Base-by-base conservation (phyloP, 2,888 invertebrate genomes). In the Baccha elongata region DNA sequence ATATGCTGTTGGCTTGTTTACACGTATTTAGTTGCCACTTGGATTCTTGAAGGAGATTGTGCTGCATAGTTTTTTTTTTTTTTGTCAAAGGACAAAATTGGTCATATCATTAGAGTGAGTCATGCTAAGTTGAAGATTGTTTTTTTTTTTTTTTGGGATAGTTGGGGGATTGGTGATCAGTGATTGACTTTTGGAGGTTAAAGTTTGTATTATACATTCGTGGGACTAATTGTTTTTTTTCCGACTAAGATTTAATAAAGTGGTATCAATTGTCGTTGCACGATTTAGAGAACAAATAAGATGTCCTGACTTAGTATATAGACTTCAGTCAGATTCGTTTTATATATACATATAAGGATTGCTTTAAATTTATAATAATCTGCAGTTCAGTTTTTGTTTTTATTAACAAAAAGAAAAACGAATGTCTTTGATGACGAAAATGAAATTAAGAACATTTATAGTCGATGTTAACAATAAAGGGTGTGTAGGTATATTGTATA, bases 1-100 rank as follows among this genome's bases (percentile, higher is more conserved):
- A 83, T 76, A 83, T 83, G 83, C 76, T 83, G 78, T 72, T 72
- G 72, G 64, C 83, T 72, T 83, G 83, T 83, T 83, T 83, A 83
- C 83, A 83, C 72, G 83, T 72, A 73, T 83, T 72, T 78, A 68
- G 72, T 78, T 78, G 76, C 83, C 83, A 73, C 76, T 73, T 78
- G 83, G 71, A 48, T 62, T 52, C 55, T 62, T 72, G 52, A 35
- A 58, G 67, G 72, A 78, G 79, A 74, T 69, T 80, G 74, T 55
- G 8, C 46, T 26, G 1, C 26, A 32, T 11, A n/a, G 10, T 29
- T 29, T 50, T 40, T 29, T 19, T 21, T 46, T 65, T 26, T 35
- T 52, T 17, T 6, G 7, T 42, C 50, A 65, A 1, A 44, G 26
- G 62, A 48, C 42, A 11, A 67, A 73, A 73, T 73, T 62, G 52